phyloP scores from a whole-genome alignment of 2,888 invertebrate genomes.

The Scotopteryx bipunctaria region DNA sequence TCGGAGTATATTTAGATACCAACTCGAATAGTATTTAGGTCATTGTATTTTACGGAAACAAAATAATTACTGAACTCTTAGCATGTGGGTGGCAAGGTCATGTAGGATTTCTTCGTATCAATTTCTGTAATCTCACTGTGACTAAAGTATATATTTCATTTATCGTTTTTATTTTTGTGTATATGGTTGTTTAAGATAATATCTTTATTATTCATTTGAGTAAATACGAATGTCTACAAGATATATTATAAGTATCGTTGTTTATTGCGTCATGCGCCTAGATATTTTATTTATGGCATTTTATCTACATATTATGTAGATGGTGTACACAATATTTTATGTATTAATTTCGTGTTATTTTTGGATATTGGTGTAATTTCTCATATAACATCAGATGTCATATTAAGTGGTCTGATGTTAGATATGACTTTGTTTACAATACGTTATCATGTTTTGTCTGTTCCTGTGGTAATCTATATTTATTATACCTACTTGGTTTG shows the following conservation, averaged over 20 bases:
- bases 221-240: neutral
- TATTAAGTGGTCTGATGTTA: slow-evolving; percentile 34
- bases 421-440: slow-evolving; percentile 42
- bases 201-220: neutral
- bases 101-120: neutral
- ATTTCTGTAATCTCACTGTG: neutral
- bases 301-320: neutral
- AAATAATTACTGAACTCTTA: slow-evolving; percentile 3
- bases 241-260: neutral
- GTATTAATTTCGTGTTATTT: no score
- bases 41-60: slow-evolving; percentile 10
- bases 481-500: no score
- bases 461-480: slow-evolving; percentile 28
- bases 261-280: neutral
- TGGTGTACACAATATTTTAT: no score
- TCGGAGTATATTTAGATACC: neutral
- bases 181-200: neutral
- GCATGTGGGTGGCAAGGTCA: slow-evolving; percentile 7
- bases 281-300: neutral
- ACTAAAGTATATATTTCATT: slow-evolving; percentile 3
- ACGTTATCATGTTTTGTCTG: slow-evolving; percentile 43
- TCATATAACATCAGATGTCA: slow-evolving; percentile 13
- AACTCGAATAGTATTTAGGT: slow-evolving; percentile 5
- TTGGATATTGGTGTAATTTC: slow-evolving; percentile 9
- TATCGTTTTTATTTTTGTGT: neutral